Evolutionary conservation across 2,888 invertebrate species (phyloP).

Genomic region (Ceraclea dissimilis): DNA sequence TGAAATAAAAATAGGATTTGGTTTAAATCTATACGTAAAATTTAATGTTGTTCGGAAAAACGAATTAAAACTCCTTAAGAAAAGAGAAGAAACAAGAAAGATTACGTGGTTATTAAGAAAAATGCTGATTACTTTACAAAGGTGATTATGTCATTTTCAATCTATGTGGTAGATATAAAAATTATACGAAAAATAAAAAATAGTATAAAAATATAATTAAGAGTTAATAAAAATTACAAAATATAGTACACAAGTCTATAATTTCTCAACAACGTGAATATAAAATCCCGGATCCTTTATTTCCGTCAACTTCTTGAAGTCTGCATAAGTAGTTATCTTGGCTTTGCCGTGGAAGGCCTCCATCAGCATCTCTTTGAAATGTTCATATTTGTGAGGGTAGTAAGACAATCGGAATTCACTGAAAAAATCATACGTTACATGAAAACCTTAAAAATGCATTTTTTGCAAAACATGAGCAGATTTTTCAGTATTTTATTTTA

Average conservation of each 20-base stretch:
- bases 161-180: no score
- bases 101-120: no score
- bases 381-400: conserved; percentile 71
- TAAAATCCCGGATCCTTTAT: conserved; percentile 70
- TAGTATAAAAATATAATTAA: neutral
- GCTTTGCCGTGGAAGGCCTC: conserved; percentile 60
- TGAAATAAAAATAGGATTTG: no score
- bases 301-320: conserved; percentile 65
- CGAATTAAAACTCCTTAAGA: no score
- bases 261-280: conserved; percentile 69
- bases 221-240: neutral
- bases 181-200: no score
- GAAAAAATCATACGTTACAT: conserved; percentile 31
- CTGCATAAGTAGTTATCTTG: conserved; percentile 67
- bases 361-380: conserved; percentile 63
- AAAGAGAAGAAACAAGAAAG: no score
- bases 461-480: neutral
- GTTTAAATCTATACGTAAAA: no score
- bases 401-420: conserved; percentile 83
- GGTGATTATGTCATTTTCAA: no score
- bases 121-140: no score
- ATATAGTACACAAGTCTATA: neutral
- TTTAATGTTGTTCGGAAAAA: no score
- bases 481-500: neutral
- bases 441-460: neutral